Percentiles rank a stretch among this genome's conserved stretches.
phyloP scores from a whole-genome alignment of 1,140 invertebrate genomes.

The Acromyrmex heyeri region DNA sequence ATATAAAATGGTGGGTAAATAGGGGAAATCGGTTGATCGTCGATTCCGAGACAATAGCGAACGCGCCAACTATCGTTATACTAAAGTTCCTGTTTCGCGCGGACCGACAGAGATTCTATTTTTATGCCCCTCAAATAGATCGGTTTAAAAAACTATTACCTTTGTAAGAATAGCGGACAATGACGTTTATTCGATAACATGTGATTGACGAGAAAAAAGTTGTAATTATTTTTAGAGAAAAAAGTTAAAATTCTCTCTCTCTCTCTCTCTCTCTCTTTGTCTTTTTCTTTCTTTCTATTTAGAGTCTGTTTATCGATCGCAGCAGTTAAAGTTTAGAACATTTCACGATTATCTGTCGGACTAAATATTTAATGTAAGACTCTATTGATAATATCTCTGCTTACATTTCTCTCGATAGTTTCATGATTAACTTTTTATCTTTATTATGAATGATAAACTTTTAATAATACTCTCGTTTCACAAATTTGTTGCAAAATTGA shows the following conservation, averaged over 20 bases:
- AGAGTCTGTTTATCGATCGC: neutral
- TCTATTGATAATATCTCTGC: neutral
- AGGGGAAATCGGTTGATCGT: constrained; percentile 44
- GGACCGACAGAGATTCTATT: constrained; percentile 4
- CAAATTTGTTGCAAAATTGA: neutral
- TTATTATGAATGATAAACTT: neutral
- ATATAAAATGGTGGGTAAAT: constrained; percentile 53
- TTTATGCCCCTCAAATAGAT: neutral
- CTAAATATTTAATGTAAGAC: neutral
- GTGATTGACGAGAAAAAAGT: constrained; percentile 15
- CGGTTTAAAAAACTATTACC: neutral
- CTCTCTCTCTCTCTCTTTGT: too few relatives aligned
- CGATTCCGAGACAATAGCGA: constrained; percentile 53
- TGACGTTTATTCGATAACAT: constrained; percentile 22
- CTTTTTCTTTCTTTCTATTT: neutral
- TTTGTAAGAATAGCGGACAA: constrained; percentile 19
- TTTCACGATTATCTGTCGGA: neutral
- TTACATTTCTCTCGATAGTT: neutral
- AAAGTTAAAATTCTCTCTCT: too few relatives aligned
- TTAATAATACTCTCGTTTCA: neutral
- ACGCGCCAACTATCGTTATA: neutral
- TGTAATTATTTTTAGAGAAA: neutral
- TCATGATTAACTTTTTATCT: neutral
- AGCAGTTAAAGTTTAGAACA: constrained; percentile 1
- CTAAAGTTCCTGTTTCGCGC: constrained; percentile 31